Conservation (phyloP, 2,888 invertebrate species). For the Hydriomena furcata region DNA sequence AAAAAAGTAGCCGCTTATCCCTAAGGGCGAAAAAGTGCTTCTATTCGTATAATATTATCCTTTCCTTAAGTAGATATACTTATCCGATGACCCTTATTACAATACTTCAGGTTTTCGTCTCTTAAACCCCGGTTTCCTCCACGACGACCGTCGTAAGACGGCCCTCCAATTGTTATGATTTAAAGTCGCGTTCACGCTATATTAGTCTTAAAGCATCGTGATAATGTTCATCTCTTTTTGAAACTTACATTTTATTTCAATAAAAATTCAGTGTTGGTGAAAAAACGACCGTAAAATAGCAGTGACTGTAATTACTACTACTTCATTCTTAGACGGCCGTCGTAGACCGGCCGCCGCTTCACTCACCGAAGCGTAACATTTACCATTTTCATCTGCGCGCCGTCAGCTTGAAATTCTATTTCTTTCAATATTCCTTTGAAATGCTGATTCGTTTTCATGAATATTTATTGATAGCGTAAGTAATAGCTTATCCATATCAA, state of each 20-base stretch:
- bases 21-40: background rate
- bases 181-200: too few relatives aligned
- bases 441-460: conserved; percentile 11
- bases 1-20: conserved; percentile 25
- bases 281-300: too few relatives aligned
- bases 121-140: background rate
- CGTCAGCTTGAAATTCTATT: background rate
- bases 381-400: background rate
- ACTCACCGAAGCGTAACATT: background rate
- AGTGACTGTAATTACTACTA: too few relatives aligned
- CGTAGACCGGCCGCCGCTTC: too few relatives aligned
- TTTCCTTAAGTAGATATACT: background rate
- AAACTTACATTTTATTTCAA: too few relatives aligned
- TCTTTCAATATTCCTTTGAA: conserved; percentile 11
- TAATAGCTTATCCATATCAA: too few relatives aligned
- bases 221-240: too few relatives aligned
- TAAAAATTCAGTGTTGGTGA: too few relatives aligned
- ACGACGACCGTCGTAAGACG: background rate
- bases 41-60: conserved; percentile 7
- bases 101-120: background rate
- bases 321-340: too few relatives aligned
- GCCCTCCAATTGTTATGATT: too few relatives aligned
- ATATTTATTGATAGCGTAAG: conserved; percentile 13
- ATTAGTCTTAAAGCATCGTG: too few relatives aligned
- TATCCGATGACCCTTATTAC: conserved; percentile 6